Evolutionary conservation across 2,888 invertebrate species (phyloP).

Genomic region (Diplolepis rosae): DNA sequence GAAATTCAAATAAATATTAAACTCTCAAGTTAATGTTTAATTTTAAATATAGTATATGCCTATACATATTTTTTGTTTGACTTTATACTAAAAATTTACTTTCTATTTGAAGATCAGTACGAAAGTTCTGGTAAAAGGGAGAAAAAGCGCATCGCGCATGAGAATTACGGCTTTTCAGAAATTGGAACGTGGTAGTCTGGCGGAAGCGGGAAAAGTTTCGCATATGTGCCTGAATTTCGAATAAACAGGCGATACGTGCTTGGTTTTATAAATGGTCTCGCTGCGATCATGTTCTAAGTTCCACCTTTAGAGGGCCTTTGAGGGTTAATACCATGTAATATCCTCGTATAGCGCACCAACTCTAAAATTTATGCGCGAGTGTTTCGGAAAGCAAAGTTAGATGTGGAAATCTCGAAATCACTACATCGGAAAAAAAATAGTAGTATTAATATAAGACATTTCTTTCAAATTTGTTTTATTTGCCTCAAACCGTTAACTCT

Average conservation of each 20-base stretch:
- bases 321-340: conserved; percentile 13
- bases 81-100: neutral
- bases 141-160: neutral
- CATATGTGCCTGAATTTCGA: conserved; percentile 55
- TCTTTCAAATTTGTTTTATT: neutral
- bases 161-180: conserved; percentile 18
- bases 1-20: neutral
- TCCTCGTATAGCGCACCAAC: neutral
- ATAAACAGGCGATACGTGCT: conserved; percentile 61
- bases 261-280: conserved; percentile 55
- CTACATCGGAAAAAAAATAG: too few species aligned
- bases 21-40: too few species aligned
- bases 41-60: too few species aligned
- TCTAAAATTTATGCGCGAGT: conserved; percentile 16
- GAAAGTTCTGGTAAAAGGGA: neutral
- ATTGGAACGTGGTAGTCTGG: conserved; percentile 20
- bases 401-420: neutral
- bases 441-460: too few species aligned
- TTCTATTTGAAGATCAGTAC: neutral
- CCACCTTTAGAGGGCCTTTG: neutral
- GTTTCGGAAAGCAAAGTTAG: neutral
- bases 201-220: conserved; percentile 40
- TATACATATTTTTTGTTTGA: neutral
- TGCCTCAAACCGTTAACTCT: neutral
- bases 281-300: conserved; percentile 38